Base-by-base conservation (phyloP, 2,113 vertebrate genomes). In the Poeciliopsis turrubarensis region DNA sequence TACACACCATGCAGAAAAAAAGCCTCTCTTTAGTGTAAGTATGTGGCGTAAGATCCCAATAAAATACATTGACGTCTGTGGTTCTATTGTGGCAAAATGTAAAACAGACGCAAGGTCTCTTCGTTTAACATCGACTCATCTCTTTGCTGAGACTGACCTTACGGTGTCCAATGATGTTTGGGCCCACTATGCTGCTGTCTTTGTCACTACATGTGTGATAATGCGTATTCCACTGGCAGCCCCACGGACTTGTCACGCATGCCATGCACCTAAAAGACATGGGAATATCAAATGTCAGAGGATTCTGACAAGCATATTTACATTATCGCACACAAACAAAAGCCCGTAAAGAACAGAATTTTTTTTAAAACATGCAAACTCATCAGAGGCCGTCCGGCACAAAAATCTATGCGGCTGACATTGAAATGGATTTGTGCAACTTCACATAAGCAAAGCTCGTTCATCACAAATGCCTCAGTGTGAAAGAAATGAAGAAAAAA, bases 181-280 rank as follows among this genome's bases (percentile, higher is more conserved):
- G 0, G 0, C 89, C 91, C 22, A 44, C 25, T 0, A 88, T 85
- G 32, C 79, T 34, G 66, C 92, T 44, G 72, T 94, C 86, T 73
- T 81, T 81, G 83, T 98, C 96, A n/a, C 94, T 95, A 83, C 97
- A 99, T 60, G 92, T 94, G 47, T 97, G 95, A 57, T 93, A 92
- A 1, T 17, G 79, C 70, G 94, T 93, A 78, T 95, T 94, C 97
- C 97, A 99, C 87, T 97, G 96, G 83, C 97, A 99, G 69, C 95
- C 94, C 97, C 97, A 99, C 72, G 80, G 87, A 88, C 95, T 97
- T 88, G 95, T 95, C 75, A 97, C 94, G 73, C 97, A 98, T 26
- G 96, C 95, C 85, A 94, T 94, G 88, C 97, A 99, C 84, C 97
- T 98, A 86, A 29, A 90, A 63, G 12, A 60, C 51, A 41, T 22